Conservation (phyloP, 1,140 invertebrate genomes). For the Globodera rostochiensis region DNA sequence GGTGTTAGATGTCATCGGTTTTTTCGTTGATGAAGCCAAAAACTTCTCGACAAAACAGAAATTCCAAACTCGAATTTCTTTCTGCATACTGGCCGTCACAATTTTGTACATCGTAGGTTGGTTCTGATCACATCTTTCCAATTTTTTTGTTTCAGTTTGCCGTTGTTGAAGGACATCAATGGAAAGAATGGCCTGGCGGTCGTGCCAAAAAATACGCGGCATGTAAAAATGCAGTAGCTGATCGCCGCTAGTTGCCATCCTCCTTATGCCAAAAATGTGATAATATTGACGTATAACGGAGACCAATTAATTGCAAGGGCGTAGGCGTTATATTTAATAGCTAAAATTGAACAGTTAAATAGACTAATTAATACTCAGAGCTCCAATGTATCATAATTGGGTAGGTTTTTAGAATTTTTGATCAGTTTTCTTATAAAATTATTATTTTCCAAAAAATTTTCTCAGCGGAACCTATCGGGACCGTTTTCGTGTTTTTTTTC, state of each 20-base stretch:
- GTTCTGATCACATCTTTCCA: background rate
- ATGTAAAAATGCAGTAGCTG: conserved; percentile 49
- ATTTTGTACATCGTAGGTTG: conserved; percentile 44
- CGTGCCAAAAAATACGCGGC: conserved; percentile 54
- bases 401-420: too few relatives aligned
- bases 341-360: too few relatives aligned
- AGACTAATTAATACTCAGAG: too few relatives aligned
- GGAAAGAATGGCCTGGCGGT: conserved; percentile 41
- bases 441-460: too few relatives aligned
- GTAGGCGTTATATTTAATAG: too few relatives aligned
- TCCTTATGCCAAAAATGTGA: too few relatives aligned
- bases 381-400: too few relatives aligned
- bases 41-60: conserved; percentile 38
- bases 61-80: conserved; percentile 55
- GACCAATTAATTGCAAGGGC: too few relatives aligned
- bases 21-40: conserved; percentile 11
- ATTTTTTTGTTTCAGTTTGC: background rate
- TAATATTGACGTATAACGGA: too few relatives aligned
- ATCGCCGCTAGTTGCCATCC: background rate
- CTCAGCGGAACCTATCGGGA: too few relatives aligned
- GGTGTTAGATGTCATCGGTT: conserved; percentile 10
- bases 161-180: conserved; percentile 39
- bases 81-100: conserved; percentile 47
- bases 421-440: too few relatives aligned
- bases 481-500: too few relatives aligned